These are phyloP conservation scores for Allygus modestus DNA, from an alignment of 2,888 invertebrate species.

Conservation along the genomic window DNA sequence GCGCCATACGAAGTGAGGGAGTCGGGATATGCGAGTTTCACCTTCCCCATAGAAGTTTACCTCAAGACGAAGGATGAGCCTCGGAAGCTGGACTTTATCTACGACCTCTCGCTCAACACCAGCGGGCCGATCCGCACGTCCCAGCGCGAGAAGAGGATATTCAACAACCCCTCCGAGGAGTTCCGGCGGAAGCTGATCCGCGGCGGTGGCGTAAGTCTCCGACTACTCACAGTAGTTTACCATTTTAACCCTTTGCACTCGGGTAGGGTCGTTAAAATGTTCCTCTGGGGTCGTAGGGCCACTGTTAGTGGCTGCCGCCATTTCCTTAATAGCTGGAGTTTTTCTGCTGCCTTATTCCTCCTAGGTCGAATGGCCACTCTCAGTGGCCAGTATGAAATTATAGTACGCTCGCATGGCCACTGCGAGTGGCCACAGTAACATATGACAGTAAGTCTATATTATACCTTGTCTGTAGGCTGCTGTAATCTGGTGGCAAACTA, in stretches of 20 bases:
- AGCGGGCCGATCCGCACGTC: conserved; percentile 84
- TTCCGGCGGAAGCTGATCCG: conserved; percentile 91
- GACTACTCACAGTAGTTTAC: neutral
- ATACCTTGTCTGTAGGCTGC: too few species aligned
- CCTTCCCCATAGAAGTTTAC: conserved; percentile 92
- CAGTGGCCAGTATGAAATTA: too few species aligned
- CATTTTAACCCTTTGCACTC: too few species aligned
- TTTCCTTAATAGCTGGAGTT: too few species aligned
- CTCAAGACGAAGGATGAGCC: conserved; percentile 94
- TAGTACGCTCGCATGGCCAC: too few species aligned
- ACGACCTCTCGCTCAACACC: conserved; percentile 90
- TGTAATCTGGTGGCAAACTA: too few species aligned
- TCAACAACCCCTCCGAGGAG: conserved; percentile 92
- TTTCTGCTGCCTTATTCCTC: too few species aligned
- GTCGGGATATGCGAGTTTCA: conserved; percentile 97
- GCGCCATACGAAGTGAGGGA: conserved; percentile 94
- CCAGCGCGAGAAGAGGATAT: conserved; percentile 89
- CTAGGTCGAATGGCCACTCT: too few species aligned
- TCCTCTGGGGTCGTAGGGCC: too few species aligned
- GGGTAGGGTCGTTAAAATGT: conserved; percentile 66
- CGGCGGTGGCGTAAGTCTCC: conserved; percentile 85
- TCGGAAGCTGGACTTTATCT: conserved; percentile 88
- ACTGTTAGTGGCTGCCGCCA: too few species aligned
- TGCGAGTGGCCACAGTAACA: too few species aligned
- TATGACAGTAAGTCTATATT: too few species aligned